A percentile compares a stretch with the other conserved stretches of the same genome.
Conservation (phyloP, 1,140 invertebrate genomes). For the Pseudomyrmex gracilis region DNA sequence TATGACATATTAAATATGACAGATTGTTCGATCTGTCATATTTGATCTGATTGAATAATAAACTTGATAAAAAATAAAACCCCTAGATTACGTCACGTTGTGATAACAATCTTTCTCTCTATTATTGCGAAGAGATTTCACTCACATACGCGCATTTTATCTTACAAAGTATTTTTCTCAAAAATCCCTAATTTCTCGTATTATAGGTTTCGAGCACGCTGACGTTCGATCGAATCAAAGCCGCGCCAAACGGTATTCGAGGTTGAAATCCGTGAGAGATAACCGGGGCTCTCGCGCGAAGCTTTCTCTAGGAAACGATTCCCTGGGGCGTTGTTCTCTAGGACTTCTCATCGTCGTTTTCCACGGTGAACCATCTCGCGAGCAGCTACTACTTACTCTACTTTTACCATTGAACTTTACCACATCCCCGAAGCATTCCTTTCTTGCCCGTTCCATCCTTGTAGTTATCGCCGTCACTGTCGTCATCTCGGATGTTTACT, state of each 20-base stretch:
- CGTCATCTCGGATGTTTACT: slow-evolving; percentile 46
- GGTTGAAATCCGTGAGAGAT: slow-evolving; percentile 27
- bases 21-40: neutral
- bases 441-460: slow-evolving; percentile 16
- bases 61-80: neutral
- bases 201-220: neutral
- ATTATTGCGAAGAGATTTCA: neutral
- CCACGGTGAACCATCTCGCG: slow-evolving; percentile 15
- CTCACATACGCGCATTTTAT: too few relatives aligned
- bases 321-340: slow-evolving; percentile 71
- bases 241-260: slow-evolving; percentile 6
- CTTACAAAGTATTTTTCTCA: neutral
- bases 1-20: neutral
- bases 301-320: slow-evolving; percentile 70
- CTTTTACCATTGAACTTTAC: neutral
- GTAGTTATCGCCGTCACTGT: slow-evolving; percentile 1
- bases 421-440: slow-evolving; percentile 36
- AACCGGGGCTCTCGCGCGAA: slow-evolving; percentile 26
- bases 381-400: too few relatives aligned
- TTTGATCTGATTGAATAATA: too few relatives aligned
- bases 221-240: slow-evolving; percentile 43
- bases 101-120: neutral
- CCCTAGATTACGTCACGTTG: neutral
- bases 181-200: slow-evolving; percentile 40
- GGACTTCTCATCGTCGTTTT: slow-evolving; percentile 71